Percentiles rank a stretch among this genome's conserved stretches.
Conservation (phyloP, 2,797 vertebrate species). For the Phaenicophaeus curvirostris region DNA sequence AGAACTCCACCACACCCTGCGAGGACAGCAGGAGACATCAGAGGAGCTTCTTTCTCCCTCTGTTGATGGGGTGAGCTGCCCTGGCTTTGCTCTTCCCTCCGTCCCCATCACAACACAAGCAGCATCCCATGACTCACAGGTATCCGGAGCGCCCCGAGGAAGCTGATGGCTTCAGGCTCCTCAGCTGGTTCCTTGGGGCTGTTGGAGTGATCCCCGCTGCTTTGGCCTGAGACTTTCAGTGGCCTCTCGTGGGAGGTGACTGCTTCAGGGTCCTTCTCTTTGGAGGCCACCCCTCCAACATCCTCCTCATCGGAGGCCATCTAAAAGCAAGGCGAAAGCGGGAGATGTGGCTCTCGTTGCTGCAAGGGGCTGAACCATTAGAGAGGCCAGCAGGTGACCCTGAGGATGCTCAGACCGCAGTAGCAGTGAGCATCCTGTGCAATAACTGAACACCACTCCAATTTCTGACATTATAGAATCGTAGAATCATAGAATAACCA, state of each 20-base stretch:
- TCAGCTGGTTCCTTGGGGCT: conserved; percentile 50
- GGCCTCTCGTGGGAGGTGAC: not conserved
- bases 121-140: conserved; percentile 82
- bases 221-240: not conserved
- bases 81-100: not conserved
- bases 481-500: no score
- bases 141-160: conserved; percentile 87
- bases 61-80: not conserved
- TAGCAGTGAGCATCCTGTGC: not conserved
- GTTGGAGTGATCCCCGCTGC: not conserved
- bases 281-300: conserved; percentile 19
- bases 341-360: not conserved
- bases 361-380: not conserved
- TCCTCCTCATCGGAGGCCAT: not conserved
- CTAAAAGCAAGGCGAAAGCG: not conserved
- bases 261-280: conserved; percentile 38
- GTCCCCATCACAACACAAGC: rapidly evolving
- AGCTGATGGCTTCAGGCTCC: conserved; percentile 88
- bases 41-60: not conserved
- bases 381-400: not conserved
- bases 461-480: no score
- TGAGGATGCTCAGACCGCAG: not conserved
- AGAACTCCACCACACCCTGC: conserved; percentile 96
- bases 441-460: not conserved
- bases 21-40: not conserved